These are phyloP conservation scores for Periplaneta americana DNA, from an alignment of 1,140 invertebrate genomes.

Conservation along the genomic window DNA sequence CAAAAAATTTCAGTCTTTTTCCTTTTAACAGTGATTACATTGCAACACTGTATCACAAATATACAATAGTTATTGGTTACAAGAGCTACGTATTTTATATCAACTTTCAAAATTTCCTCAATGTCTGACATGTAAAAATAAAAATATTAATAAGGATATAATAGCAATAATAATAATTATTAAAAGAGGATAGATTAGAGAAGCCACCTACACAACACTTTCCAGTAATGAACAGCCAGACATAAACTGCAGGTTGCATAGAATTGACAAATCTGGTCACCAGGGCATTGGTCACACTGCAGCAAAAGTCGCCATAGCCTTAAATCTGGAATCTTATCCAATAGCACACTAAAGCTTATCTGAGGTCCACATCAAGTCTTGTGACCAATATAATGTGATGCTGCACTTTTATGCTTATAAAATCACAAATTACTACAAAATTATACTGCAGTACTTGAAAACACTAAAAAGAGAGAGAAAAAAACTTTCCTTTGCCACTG, in stretches of 20 bases:
- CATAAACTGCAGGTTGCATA: background rate
- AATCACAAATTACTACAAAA: background rate
- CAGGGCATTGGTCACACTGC: background rate
- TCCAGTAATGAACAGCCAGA: background rate
- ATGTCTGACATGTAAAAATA: background rate
- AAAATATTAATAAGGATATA: background rate
- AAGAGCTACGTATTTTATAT: background rate
- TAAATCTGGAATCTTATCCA: background rate
- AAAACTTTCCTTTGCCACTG: background rate
- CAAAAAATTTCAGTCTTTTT: background rate
- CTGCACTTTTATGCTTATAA: background rate
- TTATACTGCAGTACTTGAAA: background rate
- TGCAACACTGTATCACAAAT: background rate
- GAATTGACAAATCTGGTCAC: background rate
- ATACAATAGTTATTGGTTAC: background rate
- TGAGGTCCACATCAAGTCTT: background rate
- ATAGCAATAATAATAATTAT: too few relatives aligned
- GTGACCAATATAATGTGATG: background rate
- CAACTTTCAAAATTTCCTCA: background rate
- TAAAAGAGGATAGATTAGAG: background rate
- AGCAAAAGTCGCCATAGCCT: background rate
- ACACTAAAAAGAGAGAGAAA: too few relatives aligned
- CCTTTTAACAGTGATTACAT: background rate
- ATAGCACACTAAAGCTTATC: background rate
- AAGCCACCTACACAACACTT: background rate